phyloP scores from a whole-genome alignment of 2,113 vertebrate genomes.

The Desmodus rotundus region DNA sequence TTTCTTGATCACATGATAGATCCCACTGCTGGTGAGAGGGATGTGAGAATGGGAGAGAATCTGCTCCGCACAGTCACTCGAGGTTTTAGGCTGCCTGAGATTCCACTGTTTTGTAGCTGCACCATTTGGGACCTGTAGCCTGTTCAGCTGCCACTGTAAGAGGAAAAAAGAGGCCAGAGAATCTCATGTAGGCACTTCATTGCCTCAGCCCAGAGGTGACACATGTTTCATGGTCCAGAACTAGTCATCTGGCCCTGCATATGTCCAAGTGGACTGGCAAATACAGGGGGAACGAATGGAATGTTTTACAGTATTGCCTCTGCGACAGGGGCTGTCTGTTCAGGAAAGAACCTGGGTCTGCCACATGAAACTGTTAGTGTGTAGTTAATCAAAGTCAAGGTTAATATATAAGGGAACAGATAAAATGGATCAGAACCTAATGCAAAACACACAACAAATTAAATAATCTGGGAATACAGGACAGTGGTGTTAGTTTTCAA shows the following conservation, averaged over 20 bases:
- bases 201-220: background rate
- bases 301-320: background rate
- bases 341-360: background rate
- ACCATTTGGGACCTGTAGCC: background rate
- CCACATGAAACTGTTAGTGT: background rate
- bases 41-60: background rate
- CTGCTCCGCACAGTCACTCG: background rate
- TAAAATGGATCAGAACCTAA: background rate
- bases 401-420: background rate
- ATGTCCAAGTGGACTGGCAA: constrained; percentile 1
- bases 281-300: background rate
- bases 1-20: background rate
- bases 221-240: background rate
- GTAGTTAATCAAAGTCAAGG: background rate
- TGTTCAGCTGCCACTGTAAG: background rate
- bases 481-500: background rate
- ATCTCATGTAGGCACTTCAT: background rate
- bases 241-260: background rate
- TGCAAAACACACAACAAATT: constrained; percentile 3
- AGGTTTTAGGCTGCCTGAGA: background rate
- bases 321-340: background rate
- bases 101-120: background rate
- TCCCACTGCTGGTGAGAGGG: background rate
- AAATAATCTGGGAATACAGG: background rate
- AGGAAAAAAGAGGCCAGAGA: background rate